Percentiles rank a stretch among this genome's conserved stretches.
Conservation (phyloP, 2,113 vertebrate species). For the Sitta europaea region DNA sequence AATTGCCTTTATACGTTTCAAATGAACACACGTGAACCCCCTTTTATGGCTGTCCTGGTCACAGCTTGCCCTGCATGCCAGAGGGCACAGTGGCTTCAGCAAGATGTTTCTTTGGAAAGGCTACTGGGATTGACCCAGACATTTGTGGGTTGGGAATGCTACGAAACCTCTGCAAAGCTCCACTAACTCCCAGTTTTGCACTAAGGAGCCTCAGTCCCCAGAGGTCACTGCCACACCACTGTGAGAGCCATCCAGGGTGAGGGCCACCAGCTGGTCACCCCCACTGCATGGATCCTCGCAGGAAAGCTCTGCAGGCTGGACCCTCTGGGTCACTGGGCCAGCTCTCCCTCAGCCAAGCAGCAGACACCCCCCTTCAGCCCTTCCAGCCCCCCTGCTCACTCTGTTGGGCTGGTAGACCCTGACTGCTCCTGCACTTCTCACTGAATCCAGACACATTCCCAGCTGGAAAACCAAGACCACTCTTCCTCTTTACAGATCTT, state of each 20-base stretch:
- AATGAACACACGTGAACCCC: neutral
- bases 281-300: neutral
- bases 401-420: accelerated
- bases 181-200: neutral
- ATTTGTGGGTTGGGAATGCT: neutral
- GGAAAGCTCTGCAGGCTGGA: neutral
- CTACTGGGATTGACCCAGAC: neutral
- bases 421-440: neutral
- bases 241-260: accelerated
- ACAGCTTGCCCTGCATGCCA: neutral
- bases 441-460: neutral
- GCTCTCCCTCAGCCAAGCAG: neutral
- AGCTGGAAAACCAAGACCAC: neutral
- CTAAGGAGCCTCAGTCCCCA: neutral
- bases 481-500: neutral
- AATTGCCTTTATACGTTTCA: neutral
- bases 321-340: neutral
- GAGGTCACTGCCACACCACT: neutral
- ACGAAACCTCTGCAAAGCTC: neutral
- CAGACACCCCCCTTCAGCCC: neutral
- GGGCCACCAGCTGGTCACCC: neutral
- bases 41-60: neutral
- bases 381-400: neutral
- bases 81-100: neutral
- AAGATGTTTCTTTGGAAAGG: neutral